These are phyloP conservation scores for Eulithis prunata DNA, from an alignment of 2,888 invertebrate species.

Conservation along the genomic window DNA sequence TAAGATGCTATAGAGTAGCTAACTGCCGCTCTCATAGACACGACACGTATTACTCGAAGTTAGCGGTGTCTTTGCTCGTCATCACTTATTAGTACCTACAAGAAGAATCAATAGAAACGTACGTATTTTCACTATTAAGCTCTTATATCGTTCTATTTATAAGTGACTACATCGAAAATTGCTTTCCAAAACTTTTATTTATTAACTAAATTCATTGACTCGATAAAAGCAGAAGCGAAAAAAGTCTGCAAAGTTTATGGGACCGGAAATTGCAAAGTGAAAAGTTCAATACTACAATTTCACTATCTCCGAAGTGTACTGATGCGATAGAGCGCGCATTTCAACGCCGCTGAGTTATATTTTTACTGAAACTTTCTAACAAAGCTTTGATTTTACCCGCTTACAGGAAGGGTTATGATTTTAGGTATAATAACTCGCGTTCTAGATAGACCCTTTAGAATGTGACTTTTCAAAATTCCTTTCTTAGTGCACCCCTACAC, in stretches of 20 bases:
- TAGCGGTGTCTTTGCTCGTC: too few species aligned
- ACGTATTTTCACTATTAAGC: too few species aligned
- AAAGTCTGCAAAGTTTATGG: conserved; percentile 32
- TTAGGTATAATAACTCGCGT: not conserved
- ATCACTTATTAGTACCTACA: too few species aligned
- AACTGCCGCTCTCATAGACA: too few species aligned
- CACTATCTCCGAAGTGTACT: conserved; percentile 36
- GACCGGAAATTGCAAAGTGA: conserved; percentile 52
- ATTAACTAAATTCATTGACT: conserved; percentile 17
- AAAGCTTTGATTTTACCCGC: conserved; percentile 16
- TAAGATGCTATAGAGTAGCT: too few species aligned
- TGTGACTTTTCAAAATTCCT: too few species aligned
- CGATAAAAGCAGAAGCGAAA: conserved; percentile 27
- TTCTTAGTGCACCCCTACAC: too few species aligned
- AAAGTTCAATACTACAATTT: conserved; percentile 56
- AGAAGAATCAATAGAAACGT: too few species aligned
- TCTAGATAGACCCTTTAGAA: too few species aligned
- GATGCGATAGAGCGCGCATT: conserved; percentile 19
- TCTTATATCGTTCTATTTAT: too few species aligned
- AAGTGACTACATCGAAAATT: not conserved
- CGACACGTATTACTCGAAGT: too few species aligned
- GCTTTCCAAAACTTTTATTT: not conserved
- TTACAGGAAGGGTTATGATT: not conserved
- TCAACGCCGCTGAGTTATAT: conserved; percentile 13
- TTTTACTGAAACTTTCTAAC: conserved; percentile 25